Evolutionary conservation across 2,888 invertebrate species (phyloP), one percentile per base, ranked within the genome.

Genomic region (Ommatoiulus sabulosus): DNA sequence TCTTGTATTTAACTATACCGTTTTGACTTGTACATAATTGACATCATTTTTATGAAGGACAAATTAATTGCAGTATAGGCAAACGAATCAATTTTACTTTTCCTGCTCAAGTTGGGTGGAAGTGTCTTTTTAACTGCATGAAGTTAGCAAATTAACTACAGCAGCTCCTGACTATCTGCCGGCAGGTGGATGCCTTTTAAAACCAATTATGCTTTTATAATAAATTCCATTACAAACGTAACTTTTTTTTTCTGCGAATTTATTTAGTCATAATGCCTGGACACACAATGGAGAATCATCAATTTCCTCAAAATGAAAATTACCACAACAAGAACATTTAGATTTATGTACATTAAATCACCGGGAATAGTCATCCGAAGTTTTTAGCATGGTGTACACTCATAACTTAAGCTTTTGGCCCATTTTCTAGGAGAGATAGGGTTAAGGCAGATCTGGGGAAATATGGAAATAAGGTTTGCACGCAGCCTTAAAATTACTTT

Each of bases 321-420:
- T n/a, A 86, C 46, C 44, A 86, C 46, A 20, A 12, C 86, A 86
- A 84, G 48, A 80, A 86, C 86, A 85, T 35, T n/a, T 6, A 46
- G 7, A 44, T 86, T 86, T 86, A 87, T 86, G n/a, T 86, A 87
- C 52, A 87, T 57, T 7, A 8, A 57, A 87, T 87, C 87, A 87
- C 87, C 87, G 87, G 87, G 87, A 24, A 15, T 52, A 48, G 57
- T 87, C 87, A 57, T 87, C 87, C 24, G 35, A 8, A 80, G 80
- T 80, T 80, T 80, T 8, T 80, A 80, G 80, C 35, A 15, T 80
- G 80, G 80, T 15, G 8, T 12, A 12, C 15, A 15, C 80, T 80
- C 24, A 4, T 10, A 35, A 80, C 24, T 8, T 35, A 12, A 80
- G 80, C 15, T 80, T 80, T 35, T 35, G 35, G 15, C 80, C 35